Conservation (phyloP, 2,113 vertebrate species). For the Pseudopodoces humilis region DNA sequence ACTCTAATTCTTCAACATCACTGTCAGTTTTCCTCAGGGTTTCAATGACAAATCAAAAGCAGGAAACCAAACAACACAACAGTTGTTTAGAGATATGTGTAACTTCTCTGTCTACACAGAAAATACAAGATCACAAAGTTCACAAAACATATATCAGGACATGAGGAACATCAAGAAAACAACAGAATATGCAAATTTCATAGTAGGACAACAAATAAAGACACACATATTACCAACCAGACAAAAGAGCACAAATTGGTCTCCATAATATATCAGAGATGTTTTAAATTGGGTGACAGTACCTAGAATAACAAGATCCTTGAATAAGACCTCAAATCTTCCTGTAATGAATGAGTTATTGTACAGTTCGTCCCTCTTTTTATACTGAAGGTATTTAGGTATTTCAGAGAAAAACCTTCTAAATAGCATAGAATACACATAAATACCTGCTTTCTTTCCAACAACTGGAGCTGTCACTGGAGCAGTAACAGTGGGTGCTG, state of each 20-base stretch:
- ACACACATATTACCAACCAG: neutral
- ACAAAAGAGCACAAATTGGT: neutral
- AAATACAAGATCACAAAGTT: neutral
- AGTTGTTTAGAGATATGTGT: neutral
- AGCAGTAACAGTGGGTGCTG: constrained; percentile 73
- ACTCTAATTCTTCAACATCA: neutral
- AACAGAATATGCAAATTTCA: neutral
- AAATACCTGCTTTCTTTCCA: constrained; percentile 90
- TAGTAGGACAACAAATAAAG: neutral
- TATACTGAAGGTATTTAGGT: neutral
- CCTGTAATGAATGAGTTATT: neutral
- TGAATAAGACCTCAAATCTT: neutral
- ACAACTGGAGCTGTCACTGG: constrained; percentile 87
- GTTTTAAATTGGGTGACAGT: neutral
- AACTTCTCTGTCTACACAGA: neutral
- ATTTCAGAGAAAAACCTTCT: neutral
- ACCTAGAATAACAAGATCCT: neutral
- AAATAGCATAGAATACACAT: constrained; percentile 21
- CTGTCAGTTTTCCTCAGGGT: neutral
- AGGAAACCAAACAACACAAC: neutral
- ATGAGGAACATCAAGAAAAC: neutral
- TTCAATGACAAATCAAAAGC: neutral
- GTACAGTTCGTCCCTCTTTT: neutral
- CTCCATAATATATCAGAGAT: neutral
- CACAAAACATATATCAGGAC: neutral